Evolutionary conservation across 1,140 invertebrate genomes (phyloP), one percentile per base, ranked within the genome.

Genomic region (Laupala kohalensis): DNA sequence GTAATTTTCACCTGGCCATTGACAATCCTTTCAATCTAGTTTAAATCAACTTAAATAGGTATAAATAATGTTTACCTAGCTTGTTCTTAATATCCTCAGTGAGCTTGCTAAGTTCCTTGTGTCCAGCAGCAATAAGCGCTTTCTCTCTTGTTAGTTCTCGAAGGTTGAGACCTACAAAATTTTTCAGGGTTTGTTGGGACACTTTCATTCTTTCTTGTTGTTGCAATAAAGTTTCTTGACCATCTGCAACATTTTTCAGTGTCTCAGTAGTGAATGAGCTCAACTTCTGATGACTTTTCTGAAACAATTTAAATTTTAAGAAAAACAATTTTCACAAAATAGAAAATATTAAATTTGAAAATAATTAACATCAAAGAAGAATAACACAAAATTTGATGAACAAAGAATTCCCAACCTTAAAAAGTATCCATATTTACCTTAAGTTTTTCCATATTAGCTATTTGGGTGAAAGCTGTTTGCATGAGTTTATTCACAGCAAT

Each of bases 401-500:
- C 19, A 13, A 2, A 53, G 37, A 19, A 4, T 53, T 53, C 19
- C 37, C 37, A 53, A 53, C 1, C 9, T 53, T 53, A 53, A 53
- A 53, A 53, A 2, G 19, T 53, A 53, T 13, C 9, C 4, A 53
- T 53, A 13, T 53, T 19, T 53, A 73, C 72, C 26, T 69, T 53
- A 6, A 73, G 62, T 73, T 74, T 74, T 27, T 74, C 70, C 67
- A 83, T 75, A 25, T 74, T 77, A 25, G 75, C 63, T 12, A 82
- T 63, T 71, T 83, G 80, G 67, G 79, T 78, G 66, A 81, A 80
- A 6, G 87, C 81, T 24, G 83, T 81, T 27, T 83, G 75, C 80
- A 89, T 85, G 62, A 91, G 78, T 73, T 85, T 84, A 78, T 90
- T 90, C 13, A 91, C 86, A 9, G 88, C 86, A 74, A 87, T 81